Conservation (phyloP, 2,797 vertebrate species). For the Todus mexicanus region DNA sequence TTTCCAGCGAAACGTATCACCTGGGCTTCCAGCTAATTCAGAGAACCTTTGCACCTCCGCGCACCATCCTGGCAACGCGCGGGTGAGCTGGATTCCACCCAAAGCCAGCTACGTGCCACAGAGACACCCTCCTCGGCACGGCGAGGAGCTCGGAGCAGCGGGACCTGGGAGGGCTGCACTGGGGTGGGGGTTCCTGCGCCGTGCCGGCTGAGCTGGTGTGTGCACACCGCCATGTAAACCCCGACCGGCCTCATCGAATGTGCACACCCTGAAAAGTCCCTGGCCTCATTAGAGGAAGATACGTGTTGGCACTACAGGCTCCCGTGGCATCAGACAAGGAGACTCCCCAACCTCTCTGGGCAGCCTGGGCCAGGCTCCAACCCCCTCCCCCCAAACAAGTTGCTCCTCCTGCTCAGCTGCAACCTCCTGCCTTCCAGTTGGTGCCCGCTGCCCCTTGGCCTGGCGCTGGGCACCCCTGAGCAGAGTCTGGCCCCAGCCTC, state of each 20-base stretch:
- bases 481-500: too few species aligned
- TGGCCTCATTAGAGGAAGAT: background rate
- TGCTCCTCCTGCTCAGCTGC: too few species aligned
- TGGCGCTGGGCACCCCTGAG: too few species aligned
- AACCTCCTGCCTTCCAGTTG: too few species aligned
- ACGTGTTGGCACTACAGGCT: background rate
- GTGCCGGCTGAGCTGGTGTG: background rate
- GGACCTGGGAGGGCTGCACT: background rate
- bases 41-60: background rate
- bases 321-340: background rate
- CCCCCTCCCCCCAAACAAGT: too few species aligned
- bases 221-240: background rate
- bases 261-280: background rate
- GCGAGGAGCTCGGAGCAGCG: background rate
- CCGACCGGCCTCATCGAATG: rapidly evolving
- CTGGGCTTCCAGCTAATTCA: background rate
- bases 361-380: too few species aligned
- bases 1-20: background rate
- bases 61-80: background rate
- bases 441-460: too few species aligned
- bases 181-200: background rate
- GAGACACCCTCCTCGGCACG: background rate
- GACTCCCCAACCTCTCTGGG: too few species aligned
- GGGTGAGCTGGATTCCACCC: conserved; percentile 16
- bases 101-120: background rate